Percentiles rank a stretch among this genome's conserved stretches.
These are phyloP conservation scores for Gerosis bhagava DNA, from an alignment of 2,888 invertebrate genomes.

Conservation along the genomic window DNA sequence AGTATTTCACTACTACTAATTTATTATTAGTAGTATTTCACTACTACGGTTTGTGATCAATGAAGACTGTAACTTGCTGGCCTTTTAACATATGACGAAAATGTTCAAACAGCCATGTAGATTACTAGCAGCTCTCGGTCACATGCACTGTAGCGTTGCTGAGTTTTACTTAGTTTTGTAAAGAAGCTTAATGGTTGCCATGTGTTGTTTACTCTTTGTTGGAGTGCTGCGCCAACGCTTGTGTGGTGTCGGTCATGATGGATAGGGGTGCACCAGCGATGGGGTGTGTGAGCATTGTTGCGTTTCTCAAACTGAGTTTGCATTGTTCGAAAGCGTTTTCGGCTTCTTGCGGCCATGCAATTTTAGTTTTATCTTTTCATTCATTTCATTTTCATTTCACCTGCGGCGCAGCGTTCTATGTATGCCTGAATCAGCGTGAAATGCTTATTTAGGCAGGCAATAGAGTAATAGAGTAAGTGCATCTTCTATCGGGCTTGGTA, in stretches of 20 bases:
- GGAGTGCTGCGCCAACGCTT: constrained; percentile 46
- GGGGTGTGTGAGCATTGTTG: constrained; percentile 17
- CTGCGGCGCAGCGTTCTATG: no score
- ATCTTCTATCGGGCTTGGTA: no score
- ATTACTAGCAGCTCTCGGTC: constrained; percentile 32
- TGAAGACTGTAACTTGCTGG: constrained; percentile 19
- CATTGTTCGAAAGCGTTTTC: constrained; percentile 29
- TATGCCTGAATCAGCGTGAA: no score
- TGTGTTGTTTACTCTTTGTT: constrained; percentile 43
- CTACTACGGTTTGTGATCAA: no score
- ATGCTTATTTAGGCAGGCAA: no score
- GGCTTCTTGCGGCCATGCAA: constrained; percentile 27
- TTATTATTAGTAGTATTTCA: no score
- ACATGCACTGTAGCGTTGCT: constrained; percentile 43
- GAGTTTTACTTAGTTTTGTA: constrained; percentile 41
- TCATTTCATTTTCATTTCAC: no score
- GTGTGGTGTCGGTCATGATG: constrained; percentile 42
- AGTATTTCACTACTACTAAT: constrained; percentile 22
- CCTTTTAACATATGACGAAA: constrained; percentile 34
- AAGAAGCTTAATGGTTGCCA: constrained; percentile 13
- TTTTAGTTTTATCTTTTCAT: no score
- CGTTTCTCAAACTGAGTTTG: constrained; percentile 25
- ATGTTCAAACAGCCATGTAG: constrained; percentile 29
- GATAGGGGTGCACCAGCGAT: constrained; percentile 20
- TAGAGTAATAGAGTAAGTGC: no score